Base-by-base conservation (phyloP, 2,797 vertebrate species). In the Poeciliopsis infans region DNA sequence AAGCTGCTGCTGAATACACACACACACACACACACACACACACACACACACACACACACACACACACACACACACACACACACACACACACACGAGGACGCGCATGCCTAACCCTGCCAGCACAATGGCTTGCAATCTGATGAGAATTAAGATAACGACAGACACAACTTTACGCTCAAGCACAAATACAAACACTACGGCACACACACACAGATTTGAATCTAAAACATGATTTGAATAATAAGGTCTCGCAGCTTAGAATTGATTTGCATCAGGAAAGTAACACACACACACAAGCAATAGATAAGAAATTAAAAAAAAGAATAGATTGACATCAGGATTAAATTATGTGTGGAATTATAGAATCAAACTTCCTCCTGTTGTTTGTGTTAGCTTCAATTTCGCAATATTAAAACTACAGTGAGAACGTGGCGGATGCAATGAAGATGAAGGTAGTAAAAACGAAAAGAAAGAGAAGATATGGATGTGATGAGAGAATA, bases 91-190 rank as follows among this genome's bases (percentile, higher is more conserved):
- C 66, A 49, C 49, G 8, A 39, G 64, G 28, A 76, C 68, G 64
- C 59, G 46, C 59, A 51, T 53, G 16, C 49, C 25, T 1, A 31
- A 73, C 51, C 49, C 77, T 77, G 75, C 78, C 59, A 73, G 73
- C 82, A 80, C 79, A 86, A 73, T 77, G 81, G 79, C 72, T 78
- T 85, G 81, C 73, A 84, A 80, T 86, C 81, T 84, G 85, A 85
- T 85, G 64, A 84, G 79, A 82, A 80, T 78, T 76, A 79, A 74
- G 83, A 86, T 77, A 77, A 43, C 13, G 43, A 79, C 69, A 57
- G 75, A 76, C 84, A 82, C 78, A 75, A 46, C 57, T 68, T 33
- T 47, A 73, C 55, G 23, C 74, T n/a, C 47, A 47, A 20, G 33
- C 46, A 72, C 64, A 71, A 47, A 73, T 23, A 25, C 39, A 55